Base-by-base conservation (phyloP, 35 echinoderm and acorn worm species). In the Anneissia japonica region DNA sequence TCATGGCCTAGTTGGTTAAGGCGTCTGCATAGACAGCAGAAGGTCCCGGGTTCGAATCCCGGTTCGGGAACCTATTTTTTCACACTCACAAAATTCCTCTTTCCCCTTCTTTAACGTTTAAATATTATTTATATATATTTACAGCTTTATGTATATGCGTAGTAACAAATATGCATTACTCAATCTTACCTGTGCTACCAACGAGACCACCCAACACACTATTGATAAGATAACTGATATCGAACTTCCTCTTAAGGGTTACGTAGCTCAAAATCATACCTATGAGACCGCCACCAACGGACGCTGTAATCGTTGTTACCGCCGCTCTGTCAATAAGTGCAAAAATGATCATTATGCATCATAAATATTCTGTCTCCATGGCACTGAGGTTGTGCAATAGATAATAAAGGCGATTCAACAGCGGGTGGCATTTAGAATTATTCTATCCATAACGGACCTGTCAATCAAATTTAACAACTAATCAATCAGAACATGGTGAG, bases 141-240 rank as follows among this genome's bases (percentile, higher is more conserved):
- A n/a, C n/a, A n/a, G n/a, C n/a, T n/a, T n/a, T n/a, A n/a, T n/a
- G n/a, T n/a, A n/a, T n/a, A n/a, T n/a, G n/a, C n/a, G n/a, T n/a
- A 16, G 26, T 64, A 45, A 64, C 51, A 64, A n/a, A n/a, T n/a
- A n/a, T n/a, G 26, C 51, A 64, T 64, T 64, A 2, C 40, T 6
- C 14, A 43, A 64, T 6, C 51, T 72, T 81, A 92, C 90, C 90
- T 92, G 90, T 92, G 51, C 85, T 46, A 19, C 79, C 84, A 9
- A 92, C 90, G 32, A 92, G 85, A 32, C 85, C 84, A 28, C 90
- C 90, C 39, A 92, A 82, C 75, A 92, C 90, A 45, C 92, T 84
- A 83, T 93, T 93, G 82, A 93, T 89, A 31, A 93, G 77, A 84
- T 86, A 89, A 21, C 43, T 40, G 82, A 93, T 93, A 83, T 93